A percentile compares a stretch with the other conserved stretches of the same genome.
These are phyloP conservation scores for Ctenosaura bakeri DNA, from an alignment of 2,797 vertebrate species.

Conservation along the genomic window DNA sequence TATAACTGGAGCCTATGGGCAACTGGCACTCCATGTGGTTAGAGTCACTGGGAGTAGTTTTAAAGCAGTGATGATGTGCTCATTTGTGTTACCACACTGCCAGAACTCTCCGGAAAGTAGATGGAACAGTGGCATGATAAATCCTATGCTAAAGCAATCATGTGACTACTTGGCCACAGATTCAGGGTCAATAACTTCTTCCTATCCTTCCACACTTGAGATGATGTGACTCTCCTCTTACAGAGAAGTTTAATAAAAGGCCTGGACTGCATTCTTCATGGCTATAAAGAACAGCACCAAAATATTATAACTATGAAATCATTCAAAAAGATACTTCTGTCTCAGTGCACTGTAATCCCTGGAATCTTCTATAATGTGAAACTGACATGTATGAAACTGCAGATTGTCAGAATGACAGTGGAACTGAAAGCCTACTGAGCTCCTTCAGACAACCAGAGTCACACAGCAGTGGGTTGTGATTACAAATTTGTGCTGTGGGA, in stretches of 20 bases:
- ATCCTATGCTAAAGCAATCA: background rate
- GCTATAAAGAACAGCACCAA: background rate
- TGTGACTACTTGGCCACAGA: background rate
- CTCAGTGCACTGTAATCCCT: slow-evolving; percentile 9
- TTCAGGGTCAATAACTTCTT: background rate
- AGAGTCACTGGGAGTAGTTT: background rate
- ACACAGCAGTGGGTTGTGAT: slow-evolving; percentile 7
- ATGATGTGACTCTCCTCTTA: background rate
- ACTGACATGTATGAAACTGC: background rate
- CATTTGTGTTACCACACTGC: background rate
- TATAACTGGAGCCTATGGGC: background rate
- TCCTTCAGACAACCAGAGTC: slow-evolving; percentile 41
- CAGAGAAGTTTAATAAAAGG: slow-evolving; percentile 6
- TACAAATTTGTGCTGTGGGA: slow-evolving; percentile 9
- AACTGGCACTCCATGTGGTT: background rate
- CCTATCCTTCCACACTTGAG: background rate
- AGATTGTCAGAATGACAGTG: slow-evolving; percentile 8
- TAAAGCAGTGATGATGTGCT: background rate
- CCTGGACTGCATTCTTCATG: background rate
- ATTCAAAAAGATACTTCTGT: background rate
- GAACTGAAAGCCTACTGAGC: slow-evolving; percentile 24
- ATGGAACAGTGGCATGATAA: background rate
- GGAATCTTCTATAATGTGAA: background rate
- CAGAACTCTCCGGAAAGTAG: background rate
- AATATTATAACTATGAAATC: background rate